These are phyloP conservation scores for Drosophila prosaltans DNA, from an alignment of 1,140 invertebrate genomes.

Conservation along the genomic window DNA sequence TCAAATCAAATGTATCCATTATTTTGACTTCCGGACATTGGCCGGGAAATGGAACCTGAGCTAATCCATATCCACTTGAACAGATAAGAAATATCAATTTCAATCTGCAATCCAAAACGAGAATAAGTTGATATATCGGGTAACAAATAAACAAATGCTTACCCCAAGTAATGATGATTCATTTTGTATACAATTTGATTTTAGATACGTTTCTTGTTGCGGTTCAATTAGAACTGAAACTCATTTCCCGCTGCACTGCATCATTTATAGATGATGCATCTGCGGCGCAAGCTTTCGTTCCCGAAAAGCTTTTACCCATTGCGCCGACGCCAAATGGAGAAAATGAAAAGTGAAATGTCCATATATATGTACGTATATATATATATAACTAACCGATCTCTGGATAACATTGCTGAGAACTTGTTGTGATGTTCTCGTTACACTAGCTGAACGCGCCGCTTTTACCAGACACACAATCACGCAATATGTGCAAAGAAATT, in stretches of 20 bases:
- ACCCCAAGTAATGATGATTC: constrained; percentile 33
- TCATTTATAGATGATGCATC: constrained; percentile 60
- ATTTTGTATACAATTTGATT: constrained; percentile 12
- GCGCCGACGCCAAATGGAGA: constrained; percentile 44
- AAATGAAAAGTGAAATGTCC: constrained; percentile 63
- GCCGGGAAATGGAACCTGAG: constrained; percentile 87
- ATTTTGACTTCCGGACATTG: constrained; percentile 86
- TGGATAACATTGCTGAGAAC: not conserved
- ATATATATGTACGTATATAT: constrained; percentile 39
- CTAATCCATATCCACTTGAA: constrained; percentile 44
- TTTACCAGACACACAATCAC: constrained; percentile 5
- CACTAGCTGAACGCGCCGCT: constrained; percentile 40
- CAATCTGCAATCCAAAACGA: constrained; percentile 27
- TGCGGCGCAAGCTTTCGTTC: constrained; percentile 47
- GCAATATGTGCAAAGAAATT: constrained; percentile 27
- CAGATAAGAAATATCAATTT: constrained; percentile 39
- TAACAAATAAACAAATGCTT: not conserved
- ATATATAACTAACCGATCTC: constrained; percentile 5
- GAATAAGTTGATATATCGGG: not conserved
- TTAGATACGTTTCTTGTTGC: constrained; percentile 27
- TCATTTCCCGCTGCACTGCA: constrained; percentile 42
- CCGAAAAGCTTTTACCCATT: constrained; percentile 36
- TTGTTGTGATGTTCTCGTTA: constrained; percentile 40
- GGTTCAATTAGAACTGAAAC: constrained; percentile 49
- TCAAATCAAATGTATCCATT: constrained; percentile 85